These are phyloP conservation scores for Acrocephalus kingi DNA, from an alignment of 2,113 vertebrate genomes.

Conservation along the genomic window DNA sequence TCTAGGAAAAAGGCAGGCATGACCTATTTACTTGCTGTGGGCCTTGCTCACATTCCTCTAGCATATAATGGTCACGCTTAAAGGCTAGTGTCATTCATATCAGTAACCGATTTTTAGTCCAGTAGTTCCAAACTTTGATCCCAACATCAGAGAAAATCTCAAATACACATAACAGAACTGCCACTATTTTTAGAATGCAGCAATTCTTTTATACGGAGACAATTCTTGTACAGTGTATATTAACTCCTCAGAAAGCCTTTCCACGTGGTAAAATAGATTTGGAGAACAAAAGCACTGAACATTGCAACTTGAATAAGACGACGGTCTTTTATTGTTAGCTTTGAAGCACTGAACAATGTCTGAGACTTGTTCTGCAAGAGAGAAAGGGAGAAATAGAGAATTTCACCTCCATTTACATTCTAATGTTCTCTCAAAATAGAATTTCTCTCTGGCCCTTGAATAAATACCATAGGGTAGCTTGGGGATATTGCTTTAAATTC, in stretches of 20 bases:
- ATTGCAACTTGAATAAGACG: slow-evolving; percentile 40
- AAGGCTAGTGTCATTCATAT: not conserved
- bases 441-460: not conserved
- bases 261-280: slow-evolving; percentile 53
- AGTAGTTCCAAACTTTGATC: slow-evolving; percentile 12
- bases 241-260: slow-evolving; percentile 55
- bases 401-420: slow-evolving; percentile 64
- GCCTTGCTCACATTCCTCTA: not conserved
- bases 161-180: not conserved
- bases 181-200: not conserved
- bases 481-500: slow-evolving; percentile 56
- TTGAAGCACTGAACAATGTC: slow-evolving; percentile 46
- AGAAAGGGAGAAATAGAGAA: slow-evolving; percentile 16
- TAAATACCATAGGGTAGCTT: slow-evolving; percentile 18
- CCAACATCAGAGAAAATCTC: slow-evolving; percentile 8
- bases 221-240: slow-evolving; percentile 38
- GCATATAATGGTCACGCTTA: not conserved
- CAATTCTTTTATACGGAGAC: slow-evolving; percentile 14
- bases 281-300: slow-evolving; percentile 52
- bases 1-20: not conserved
- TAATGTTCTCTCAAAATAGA: slow-evolving; percentile 63
- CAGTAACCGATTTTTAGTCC: not conserved
- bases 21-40: not conserved
- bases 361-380: slow-evolving; percentile 24
- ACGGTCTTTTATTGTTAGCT: slow-evolving; percentile 45